Evolutionary conservation across 2,113 vertebrate species (phyloP).

Genomic region (Bostrychus sinensis): DNA sequence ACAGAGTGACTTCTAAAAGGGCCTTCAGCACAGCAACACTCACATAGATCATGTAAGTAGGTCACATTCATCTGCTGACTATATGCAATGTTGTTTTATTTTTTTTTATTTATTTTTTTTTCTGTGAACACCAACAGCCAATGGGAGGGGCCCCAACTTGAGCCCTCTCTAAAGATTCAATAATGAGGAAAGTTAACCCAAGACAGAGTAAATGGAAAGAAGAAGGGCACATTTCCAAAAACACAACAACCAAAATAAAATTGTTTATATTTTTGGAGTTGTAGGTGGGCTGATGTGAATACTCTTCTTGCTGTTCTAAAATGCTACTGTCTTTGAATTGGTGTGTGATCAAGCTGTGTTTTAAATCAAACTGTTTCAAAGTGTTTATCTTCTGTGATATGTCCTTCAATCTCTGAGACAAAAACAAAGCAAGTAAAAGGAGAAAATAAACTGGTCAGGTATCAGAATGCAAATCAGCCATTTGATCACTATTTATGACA

Average conservation of each 20-base stretch:
- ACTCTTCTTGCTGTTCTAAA: background rate
- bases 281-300: too few relatives aligned
- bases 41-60: too few relatives aligned
- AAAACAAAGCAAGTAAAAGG: background rate
- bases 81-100: too few relatives aligned
- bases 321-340: background rate
- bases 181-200: background rate
- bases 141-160: too few relatives aligned
- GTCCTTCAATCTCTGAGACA: background rate
- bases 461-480: background rate
- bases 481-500: background rate
- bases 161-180: too few relatives aligned
- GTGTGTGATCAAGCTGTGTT: background rate
- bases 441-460: background rate
- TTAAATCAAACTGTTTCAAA: background rate
- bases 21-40: too few relatives aligned
- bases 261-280: background rate
- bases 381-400: background rate
- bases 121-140: too few relatives aligned
- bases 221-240: background rate
- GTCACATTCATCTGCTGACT: too few relatives aligned
- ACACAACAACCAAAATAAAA: background rate
- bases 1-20: too few relatives aligned
- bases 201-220: background rate
- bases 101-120: too few relatives aligned